Percentiles rank a stretch among this genome's conserved stretches.
phyloP scores from a whole-genome alignment of 2,888 invertebrate genomes.

The Mesoligia furuncula region DNA sequence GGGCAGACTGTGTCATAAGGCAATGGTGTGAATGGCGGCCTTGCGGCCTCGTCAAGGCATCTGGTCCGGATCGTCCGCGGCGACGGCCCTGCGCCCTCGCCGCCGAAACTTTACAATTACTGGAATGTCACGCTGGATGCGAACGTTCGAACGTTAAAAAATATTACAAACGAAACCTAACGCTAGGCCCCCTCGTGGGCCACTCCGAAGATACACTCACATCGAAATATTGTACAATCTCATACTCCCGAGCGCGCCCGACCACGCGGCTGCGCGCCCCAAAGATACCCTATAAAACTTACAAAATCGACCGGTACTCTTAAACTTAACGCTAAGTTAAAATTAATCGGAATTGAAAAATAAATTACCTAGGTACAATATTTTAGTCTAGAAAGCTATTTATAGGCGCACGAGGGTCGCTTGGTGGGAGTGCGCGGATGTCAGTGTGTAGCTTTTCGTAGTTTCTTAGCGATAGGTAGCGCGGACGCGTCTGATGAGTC shows the following conservation, averaged over 20 bases:
- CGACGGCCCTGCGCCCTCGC: slow-evolving; percentile 74
- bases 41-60: slow-evolving; percentile 83
- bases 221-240: slow-evolving; percentile 85
- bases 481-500: slow-evolving; percentile 80
- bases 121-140: slow-evolving; percentile 90
- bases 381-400: slow-evolving; percentile 90
- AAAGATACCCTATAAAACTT: slow-evolving; percentile 90
- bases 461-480: slow-evolving; percentile 86
- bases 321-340: slow-evolving; percentile 90
- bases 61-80: slow-evolving; percentile 80
- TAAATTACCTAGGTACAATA: slow-evolving; percentile 91
- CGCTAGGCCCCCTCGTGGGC: slow-evolving; percentile 79
- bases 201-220: slow-evolving; percentile 82
- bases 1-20: slow-evolving; percentile 91
- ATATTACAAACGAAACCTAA: slow-evolving; percentile 86
- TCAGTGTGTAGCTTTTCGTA: slow-evolving; percentile 88
- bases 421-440: slow-evolving; percentile 83
- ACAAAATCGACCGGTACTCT: slow-evolving; percentile 90
- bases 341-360: slow-evolving; percentile 91
- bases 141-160: slow-evolving; percentile 84
- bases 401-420: slow-evolving; percentile 86
- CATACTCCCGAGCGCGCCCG: slow-evolving; percentile 79
- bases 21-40: slow-evolving; percentile 86
- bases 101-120: slow-evolving; percentile 84
- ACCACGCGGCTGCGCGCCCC: slow-evolving; percentile 82